Percentiles rank a stretch among this genome's conserved stretches.
Conservation (phyloP, 1,140 invertebrate species). For the Neodiprion virginianus region DNA sequence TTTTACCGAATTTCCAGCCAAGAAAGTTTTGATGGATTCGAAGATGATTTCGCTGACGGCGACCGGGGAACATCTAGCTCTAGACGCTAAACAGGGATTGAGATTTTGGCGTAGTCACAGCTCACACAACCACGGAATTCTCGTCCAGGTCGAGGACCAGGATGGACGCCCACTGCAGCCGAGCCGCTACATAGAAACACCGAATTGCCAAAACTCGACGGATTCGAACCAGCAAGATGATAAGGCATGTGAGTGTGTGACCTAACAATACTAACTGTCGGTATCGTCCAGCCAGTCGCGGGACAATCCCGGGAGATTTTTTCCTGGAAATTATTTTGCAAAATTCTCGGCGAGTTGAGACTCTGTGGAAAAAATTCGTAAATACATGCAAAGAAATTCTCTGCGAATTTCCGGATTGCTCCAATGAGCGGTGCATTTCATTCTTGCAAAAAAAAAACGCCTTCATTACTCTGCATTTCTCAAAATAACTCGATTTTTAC, state of each 20-base stretch:
- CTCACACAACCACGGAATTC: slow-evolving; percentile 65
- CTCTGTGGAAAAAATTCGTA: no score
- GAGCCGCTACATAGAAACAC: slow-evolving; percentile 61
- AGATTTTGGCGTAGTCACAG: slow-evolving; percentile 48
- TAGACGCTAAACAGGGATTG: slow-evolving; percentile 51
- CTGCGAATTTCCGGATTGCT: no score
- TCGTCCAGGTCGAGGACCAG: slow-evolving; percentile 69
- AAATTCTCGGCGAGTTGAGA: no score
- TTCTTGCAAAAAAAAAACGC: no score
- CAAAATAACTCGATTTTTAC: no score
- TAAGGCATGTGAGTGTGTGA: slow-evolving; percentile 64
- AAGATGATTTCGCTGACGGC: slow-evolving; percentile 58
- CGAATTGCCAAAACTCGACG: slow-evolving; percentile 48
- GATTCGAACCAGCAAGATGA: slow-evolving; percentile 48
- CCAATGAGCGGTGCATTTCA: no score
- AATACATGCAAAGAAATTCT: no score
- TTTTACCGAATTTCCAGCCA: slow-evolving; percentile 49
- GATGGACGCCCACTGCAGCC: slow-evolving; percentile 64
- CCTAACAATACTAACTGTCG: slow-evolving; percentile 58
- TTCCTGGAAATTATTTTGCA: no score
- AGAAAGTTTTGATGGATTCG: slow-evolving; percentile 65
- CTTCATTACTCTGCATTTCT: no score
- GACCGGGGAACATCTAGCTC: slow-evolving; percentile 48
- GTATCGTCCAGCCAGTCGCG: no score
- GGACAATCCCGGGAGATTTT: no score